Conservation (phyloP, 92 coral and sea anemone genomes). For the Montipora capitata region DNA sequence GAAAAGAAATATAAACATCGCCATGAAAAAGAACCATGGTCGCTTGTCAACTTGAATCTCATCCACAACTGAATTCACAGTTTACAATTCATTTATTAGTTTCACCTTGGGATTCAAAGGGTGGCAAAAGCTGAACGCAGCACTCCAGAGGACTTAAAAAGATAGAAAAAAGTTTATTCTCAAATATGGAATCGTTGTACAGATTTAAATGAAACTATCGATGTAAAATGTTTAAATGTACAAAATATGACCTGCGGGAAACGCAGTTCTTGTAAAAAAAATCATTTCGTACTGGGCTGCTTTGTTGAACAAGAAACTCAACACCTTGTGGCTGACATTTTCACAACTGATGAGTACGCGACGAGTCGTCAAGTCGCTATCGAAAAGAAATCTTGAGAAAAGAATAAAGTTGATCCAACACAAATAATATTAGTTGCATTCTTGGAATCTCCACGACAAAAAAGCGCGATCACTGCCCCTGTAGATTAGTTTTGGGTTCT, state of each 20-base stretch:
- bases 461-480: slow-evolving; percentile 34
- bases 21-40: not conserved
- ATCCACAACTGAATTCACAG: not conserved
- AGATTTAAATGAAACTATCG: slow-evolving; percentile 70
- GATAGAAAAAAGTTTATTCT: slow-evolving; percentile 39
- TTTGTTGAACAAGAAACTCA: slow-evolving; percentile 22
- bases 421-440: slow-evolving; percentile 25
- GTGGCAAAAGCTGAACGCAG: slow-evolving; percentile 16
- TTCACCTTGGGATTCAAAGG: not conserved
- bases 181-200: slow-evolving; percentile 76
- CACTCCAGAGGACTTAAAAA: slow-evolving; percentile 11
- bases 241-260: slow-evolving; percentile 64
- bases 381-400: slow-evolving; percentile 6
- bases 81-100: not conserved
- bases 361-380: slow-evolving; percentile 25
- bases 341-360: slow-evolving; percentile 28
- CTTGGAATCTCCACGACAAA: slow-evolving; percentile 44
- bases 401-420: slow-evolving; percentile 45
- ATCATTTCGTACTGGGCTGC: slow-evolving; percentile 44
- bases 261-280: slow-evolving; percentile 57
- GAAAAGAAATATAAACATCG: not conserved
- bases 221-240: slow-evolving; percentile 84
- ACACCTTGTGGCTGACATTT: slow-evolving; percentile 43
- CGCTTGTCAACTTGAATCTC: not conserved
- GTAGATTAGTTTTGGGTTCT: slow-evolving; percentile 3